Conservation (phyloP, 37 sponge, comb jelly and placozoan species). For the Cliona cf. orientalis region DNA sequence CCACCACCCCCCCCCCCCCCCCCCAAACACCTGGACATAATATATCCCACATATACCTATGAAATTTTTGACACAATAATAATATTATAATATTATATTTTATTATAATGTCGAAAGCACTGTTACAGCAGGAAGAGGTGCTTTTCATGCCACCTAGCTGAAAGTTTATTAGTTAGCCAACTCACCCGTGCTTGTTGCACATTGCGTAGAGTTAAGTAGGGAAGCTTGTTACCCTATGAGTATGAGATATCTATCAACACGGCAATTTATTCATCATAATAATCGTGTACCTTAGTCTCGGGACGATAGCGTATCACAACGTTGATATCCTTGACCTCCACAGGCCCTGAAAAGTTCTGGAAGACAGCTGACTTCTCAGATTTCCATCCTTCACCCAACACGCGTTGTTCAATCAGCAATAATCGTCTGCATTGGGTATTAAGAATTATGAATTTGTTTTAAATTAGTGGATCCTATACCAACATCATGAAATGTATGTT, state of each 20-base stretch:
- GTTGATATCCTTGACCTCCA: slow-evolving; percentile 13
- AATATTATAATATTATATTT: too few relatives aligned
- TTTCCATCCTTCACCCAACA: slow-evolving; percentile 63
- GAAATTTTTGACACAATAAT: too few relatives aligned
- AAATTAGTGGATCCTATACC: neutral
- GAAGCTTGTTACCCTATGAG: neutral
- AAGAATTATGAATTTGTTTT: neutral
- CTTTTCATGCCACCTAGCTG: neutral
- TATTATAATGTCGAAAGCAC: too few relatives aligned
- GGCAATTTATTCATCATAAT: too few relatives aligned
- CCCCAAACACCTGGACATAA: too few relatives aligned
- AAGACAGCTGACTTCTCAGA: slow-evolving; percentile 10
- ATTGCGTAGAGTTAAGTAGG: neutral
- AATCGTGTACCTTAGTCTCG: slow-evolving; percentile 21
- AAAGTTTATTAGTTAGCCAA: neutral
- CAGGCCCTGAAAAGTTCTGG: slow-evolving; percentile 13
- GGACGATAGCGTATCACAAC: slow-evolving; percentile 30
- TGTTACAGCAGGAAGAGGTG: too few relatives aligned
- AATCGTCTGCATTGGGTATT: slow-evolving; percentile 27
- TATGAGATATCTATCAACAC: neutral
- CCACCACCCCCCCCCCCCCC: too few relatives aligned
- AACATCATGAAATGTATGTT: neutral
- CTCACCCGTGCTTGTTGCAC: neutral
- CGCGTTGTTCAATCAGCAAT: slow-evolving; percentile 32
- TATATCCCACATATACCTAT: too few relatives aligned